Evolutionary conservation across 2,113 vertebrate species (phyloP), one percentile per base, ranked within the genome.

Genomic region (Cromileptes altivelis): DNA sequence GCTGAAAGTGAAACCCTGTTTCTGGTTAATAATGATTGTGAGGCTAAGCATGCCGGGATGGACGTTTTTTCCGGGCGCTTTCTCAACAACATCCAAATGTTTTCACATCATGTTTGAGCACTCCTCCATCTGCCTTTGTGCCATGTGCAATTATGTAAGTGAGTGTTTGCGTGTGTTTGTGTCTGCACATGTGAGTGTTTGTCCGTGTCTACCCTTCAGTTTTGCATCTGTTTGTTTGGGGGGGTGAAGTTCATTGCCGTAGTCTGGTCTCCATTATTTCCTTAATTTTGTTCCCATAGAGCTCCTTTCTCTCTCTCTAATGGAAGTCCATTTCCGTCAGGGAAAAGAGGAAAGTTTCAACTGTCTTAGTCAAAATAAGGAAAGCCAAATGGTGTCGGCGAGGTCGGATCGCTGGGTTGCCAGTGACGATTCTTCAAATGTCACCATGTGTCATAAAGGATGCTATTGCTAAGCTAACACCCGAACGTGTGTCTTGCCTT

Each of bases 251-350:
- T 89, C 68, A 75, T 62, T 65, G 71, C 45, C 11, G 42, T 64
- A n/a, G 64, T 82, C 87, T 91, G 91, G 60, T 90, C 72, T 65
- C 72, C 23, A 89, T 89, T 93, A 88, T 88, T 82, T 74, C 68
- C 67, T 55, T 80, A 65, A 61, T 82, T 78, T 78, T 84, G n/a
- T 81, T 82, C 88, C 70, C 81, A 72, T 56, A 47, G 23, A 10
- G 6, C 27, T 61, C 61, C 69, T 45, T 78, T 57, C 49, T 57
- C 45, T 77, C 5, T 58, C 12, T 64, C 27, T 37, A 30, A 49
- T 65, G 49, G 67, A 83, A 74, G 21, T 18, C 40, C 9, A 50
- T 78, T 85, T 84, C 60, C 56, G 8, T 58, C 15, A 75, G 55
- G 57, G 15, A 2, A 75, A 49, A 63, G 15, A 53, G 4, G 52